These are phyloP conservation scores for Phortica magna DNA, from an alignment of 2,888 invertebrate species.

Conservation along the genomic window DNA sequence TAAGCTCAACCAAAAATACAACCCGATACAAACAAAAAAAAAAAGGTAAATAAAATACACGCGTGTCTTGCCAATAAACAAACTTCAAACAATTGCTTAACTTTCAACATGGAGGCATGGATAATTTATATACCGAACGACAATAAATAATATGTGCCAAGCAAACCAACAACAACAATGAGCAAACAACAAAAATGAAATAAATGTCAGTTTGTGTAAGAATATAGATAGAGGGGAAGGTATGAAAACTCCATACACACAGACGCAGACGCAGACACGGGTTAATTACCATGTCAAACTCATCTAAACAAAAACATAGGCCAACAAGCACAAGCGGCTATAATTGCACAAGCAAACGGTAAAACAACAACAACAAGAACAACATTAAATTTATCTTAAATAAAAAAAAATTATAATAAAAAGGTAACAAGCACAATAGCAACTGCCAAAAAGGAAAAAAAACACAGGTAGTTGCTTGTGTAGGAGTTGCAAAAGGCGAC, in stretches of 20 bases:
- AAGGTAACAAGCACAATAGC: slow-evolving; percentile 31
- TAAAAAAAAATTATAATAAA: slow-evolving; percentile 27
- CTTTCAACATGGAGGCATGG: slow-evolving; percentile 1
- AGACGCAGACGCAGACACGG: slow-evolving; percentile 44
- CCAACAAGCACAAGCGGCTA: slow-evolving; percentile 49
- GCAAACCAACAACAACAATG: slow-evolving; percentile 15
- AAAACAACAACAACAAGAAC: slow-evolving; percentile 44
- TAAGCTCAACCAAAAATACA: too few relatives aligned
- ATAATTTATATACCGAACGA: slow-evolving; percentile 27
- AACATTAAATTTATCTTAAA: slow-evolving; percentile 33
- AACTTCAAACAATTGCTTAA: slow-evolving; percentile 6
- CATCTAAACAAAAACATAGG: slow-evolving; percentile 62
- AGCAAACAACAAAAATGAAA: background rate
- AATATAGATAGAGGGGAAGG: background rate
- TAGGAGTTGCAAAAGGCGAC: background rate
- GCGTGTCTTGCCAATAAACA: background rate
- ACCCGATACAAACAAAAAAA: too few relatives aligned
- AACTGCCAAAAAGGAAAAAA: slow-evolving; percentile 16
- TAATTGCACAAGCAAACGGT: slow-evolving; percentile 57
- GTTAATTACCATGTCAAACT: slow-evolving; percentile 72
- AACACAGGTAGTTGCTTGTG: background rate
- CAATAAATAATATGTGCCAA: slow-evolving; percentile 27
- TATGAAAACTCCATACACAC: background rate
- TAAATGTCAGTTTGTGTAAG: background rate
- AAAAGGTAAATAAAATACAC: too few relatives aligned